These are phyloP conservation scores for Chalcis sispes DNA, from an alignment of 2,888 invertebrate species.

Conservation along the genomic window DNA sequence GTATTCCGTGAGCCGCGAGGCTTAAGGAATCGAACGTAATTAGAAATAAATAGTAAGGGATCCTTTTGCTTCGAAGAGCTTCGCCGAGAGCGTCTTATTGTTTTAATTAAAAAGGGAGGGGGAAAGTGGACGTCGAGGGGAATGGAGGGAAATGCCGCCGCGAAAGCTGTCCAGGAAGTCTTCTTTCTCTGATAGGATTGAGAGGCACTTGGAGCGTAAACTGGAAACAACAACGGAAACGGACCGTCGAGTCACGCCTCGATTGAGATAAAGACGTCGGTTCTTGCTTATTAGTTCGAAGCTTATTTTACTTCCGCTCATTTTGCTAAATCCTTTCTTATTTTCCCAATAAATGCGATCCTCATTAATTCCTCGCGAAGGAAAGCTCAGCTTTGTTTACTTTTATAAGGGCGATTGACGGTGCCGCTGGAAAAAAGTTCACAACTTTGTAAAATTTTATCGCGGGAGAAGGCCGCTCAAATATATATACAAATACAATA, in stretches of 20 bases:
- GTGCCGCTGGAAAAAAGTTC: constrained; percentile 18
- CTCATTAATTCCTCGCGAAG: constrained; percentile 31
- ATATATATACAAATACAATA: no score
- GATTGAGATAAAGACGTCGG: constrained; percentile 72
- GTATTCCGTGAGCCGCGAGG: constrained; percentile 55
- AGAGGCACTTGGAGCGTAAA: constrained; percentile 72
- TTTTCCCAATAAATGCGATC: constrained; percentile 53
- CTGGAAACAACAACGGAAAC: constrained; percentile 73
- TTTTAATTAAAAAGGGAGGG: constrained; percentile 72
- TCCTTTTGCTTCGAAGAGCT: constrained; percentile 61
- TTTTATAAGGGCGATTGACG: constrained; percentile 37
- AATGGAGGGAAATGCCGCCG: constrained; percentile 61
- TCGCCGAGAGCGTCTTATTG: constrained; percentile 69
- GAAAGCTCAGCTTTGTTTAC: constrained; percentile 8
- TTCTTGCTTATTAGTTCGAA: constrained; percentile 69
- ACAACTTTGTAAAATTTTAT: no score
- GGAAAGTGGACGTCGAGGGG: constrained; percentile 53
- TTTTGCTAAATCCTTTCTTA: constrained; percentile 62
- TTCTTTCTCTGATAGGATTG: constrained; percentile 73
- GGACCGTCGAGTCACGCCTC: constrained; percentile 71
- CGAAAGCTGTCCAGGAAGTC: constrained; percentile 64
- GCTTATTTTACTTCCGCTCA: constrained; percentile 66
- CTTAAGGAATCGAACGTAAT: constrained; percentile 75
- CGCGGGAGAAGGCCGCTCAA: no score
- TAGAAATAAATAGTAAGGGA: constrained; percentile 74